A percentile compares a stretch with the other conserved stretches of the same genome.
Conservation (phyloP, 1,140 invertebrate genomes). For the Araneus ventricosus region DNA sequence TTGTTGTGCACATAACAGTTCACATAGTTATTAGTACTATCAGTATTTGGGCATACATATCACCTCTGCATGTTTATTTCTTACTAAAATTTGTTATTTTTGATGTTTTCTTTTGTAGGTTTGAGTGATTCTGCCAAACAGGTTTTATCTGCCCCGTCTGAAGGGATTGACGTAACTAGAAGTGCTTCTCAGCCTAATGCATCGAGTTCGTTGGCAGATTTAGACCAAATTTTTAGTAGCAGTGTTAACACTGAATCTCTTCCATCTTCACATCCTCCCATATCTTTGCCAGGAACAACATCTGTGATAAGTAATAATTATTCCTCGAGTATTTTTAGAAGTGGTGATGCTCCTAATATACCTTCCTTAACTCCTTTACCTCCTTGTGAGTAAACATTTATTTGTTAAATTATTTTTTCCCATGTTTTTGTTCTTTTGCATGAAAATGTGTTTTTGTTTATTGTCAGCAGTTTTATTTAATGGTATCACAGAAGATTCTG, state of each 20-base stretch:
- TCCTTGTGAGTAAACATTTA: constrained; percentile 23
- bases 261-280: neutral
- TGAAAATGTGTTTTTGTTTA: neutral
- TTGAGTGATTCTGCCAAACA: constrained; percentile 18
- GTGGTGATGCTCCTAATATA: constrained; percentile 22
- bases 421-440: neutral
- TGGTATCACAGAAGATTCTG: neutral
- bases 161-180: neutral
- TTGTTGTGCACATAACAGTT: no score
- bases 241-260: neutral
- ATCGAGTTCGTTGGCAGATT: constrained; percentile 38
- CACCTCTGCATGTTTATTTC: no score
- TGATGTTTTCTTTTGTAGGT: constrained; percentile 11
- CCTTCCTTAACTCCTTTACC: constrained; percentile 59
- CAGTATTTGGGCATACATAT: no score
- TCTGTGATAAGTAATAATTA: constrained; percentile 64
- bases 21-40: no score
- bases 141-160: neutral
- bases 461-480: neutral
- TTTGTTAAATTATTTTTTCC: neutral
- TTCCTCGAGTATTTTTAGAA: neutral
- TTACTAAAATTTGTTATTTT: no score
- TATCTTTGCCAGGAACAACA: neutral
- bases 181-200: neutral
- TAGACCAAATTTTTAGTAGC: constrained; percentile 46